Evolutionary conservation across 64 coral and sea anemone species (phyloP).

Genomic region (Montipora foliosa): DNA sequence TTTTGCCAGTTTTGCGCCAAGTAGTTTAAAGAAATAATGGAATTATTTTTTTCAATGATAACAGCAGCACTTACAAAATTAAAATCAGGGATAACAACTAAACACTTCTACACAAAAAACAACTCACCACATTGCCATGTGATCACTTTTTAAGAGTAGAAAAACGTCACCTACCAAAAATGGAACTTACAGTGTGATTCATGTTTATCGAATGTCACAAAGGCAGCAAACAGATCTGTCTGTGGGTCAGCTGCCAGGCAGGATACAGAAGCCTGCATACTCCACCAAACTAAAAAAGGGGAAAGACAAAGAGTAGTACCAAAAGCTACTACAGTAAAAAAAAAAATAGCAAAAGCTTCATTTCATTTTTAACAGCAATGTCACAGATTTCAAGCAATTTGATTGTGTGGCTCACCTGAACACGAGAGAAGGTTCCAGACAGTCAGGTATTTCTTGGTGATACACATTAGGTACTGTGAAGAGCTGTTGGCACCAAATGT

Average conservation of each 20-base stretch:
- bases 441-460: slow-evolving; percentile 60
- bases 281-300: slow-evolving; percentile 74
- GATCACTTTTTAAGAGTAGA: no score
- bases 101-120: no score
- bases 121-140: no score
- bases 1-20: no score
- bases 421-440: slow-evolving; percentile 82
- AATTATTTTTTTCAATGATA: no score
- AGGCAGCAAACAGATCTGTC: slow-evolving; percentile 57
- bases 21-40: no score
- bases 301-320: not conserved
- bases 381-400: not conserved
- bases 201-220: slow-evolving; percentile 37
- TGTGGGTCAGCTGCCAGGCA: slow-evolving; percentile 58
- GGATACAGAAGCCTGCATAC: slow-evolving; percentile 52
- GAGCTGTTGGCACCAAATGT: slow-evolving; percentile 68
- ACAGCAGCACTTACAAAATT: no score
- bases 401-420: slow-evolving; percentile 32
- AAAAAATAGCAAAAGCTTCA: not conserved
- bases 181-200: slow-evolving; percentile 70
- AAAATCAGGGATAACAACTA: no score
- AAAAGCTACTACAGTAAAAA: not conserved
- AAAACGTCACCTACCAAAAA: no score
- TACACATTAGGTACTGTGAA: slow-evolving; percentile 61
- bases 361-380: not conserved